These are phyloP conservation scores for Cataglyphis hispanica DNA, from an alignment of 1,140 invertebrate species.

Conservation along the genomic window DNA sequence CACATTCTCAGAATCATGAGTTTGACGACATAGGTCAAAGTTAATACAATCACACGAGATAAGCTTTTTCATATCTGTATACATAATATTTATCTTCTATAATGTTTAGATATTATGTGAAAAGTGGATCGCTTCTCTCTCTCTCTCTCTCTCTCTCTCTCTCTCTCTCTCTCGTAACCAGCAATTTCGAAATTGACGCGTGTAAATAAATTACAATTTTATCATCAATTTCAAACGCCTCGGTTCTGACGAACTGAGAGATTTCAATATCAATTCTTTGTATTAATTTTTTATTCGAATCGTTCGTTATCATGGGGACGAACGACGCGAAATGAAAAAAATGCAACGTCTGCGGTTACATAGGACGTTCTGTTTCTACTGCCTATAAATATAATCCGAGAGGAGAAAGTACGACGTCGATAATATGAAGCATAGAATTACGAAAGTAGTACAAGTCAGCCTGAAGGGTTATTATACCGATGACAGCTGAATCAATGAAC, in stretches of 20 bases:
- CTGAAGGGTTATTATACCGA: constrained; percentile 16
- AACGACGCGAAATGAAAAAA: background rate
- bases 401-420: background rate
- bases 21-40: no score
- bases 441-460: constrained; percentile 40
- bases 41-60: no score
- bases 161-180: no score
- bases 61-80: no score
- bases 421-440: constrained; percentile 11
- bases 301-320: background rate
- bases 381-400: constrained; percentile 44
- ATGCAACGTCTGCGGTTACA: background rate
- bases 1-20: no score
- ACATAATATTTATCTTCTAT: no score
- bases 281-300: constrained; percentile 22
- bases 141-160: no score
- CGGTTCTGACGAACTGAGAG: background rate
- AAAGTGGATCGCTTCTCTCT: no score
- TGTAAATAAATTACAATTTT: background rate
- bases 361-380: background rate
- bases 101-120: no score
- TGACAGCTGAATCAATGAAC: constrained; percentile 55
- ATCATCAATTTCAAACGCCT: background rate
- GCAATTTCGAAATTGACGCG: no score
- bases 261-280: background rate